Evolutionary conservation across 1,140 invertebrate genomes (phyloP).

Genomic region (Bombus pyrosoma): DNA sequence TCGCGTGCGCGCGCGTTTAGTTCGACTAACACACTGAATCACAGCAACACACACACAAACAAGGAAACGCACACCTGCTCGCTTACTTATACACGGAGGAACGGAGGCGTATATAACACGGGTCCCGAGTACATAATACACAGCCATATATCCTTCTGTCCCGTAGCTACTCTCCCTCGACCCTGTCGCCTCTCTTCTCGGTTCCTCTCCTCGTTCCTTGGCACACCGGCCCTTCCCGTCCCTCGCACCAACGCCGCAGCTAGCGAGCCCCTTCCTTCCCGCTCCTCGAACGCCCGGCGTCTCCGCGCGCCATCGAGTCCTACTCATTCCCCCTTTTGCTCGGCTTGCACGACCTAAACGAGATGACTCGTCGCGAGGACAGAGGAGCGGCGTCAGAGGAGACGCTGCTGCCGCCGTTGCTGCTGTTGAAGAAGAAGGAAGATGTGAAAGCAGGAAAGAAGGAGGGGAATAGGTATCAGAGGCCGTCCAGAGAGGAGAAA

Average conservation of each 20-base stretch:
- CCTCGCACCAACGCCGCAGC: constrained; percentile 33
- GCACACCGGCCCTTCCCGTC: constrained; percentile 50
- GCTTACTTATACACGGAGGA: constrained; percentile 26
- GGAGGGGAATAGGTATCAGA: constrained; percentile 56
- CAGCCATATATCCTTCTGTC: constrained; percentile 69
- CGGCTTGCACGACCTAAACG: constrained; percentile 64
- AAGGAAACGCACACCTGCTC: constrained; percentile 33
- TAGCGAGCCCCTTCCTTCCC: constrained; percentile 32
- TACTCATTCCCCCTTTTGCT: constrained; percentile 24
- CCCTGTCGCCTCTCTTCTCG: constrained; percentile 69
- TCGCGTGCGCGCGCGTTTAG: neutral
- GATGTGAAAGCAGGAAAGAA: constrained; percentile 18
- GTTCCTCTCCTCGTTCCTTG: constrained; percentile 62
- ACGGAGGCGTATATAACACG: constrained; percentile 61
- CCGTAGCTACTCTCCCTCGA: constrained; percentile 72
- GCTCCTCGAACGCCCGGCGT: constrained; percentile 3
- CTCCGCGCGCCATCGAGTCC: constrained; percentile 43
- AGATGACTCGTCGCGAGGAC: constrained; percentile 68
- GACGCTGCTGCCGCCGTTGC: constrained; percentile 31
- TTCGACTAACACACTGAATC: neutral
- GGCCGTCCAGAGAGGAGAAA: constrained; percentile 61
- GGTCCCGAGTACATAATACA: constrained; percentile 65
- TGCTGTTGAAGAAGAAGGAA: constrained; percentile 23
- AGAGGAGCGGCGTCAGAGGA: constrained; percentile 63
- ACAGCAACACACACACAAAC: neutral